Base-by-base conservation (phyloP, 2,797 vertebrate species). In the Helarctos malayanus region DNA sequence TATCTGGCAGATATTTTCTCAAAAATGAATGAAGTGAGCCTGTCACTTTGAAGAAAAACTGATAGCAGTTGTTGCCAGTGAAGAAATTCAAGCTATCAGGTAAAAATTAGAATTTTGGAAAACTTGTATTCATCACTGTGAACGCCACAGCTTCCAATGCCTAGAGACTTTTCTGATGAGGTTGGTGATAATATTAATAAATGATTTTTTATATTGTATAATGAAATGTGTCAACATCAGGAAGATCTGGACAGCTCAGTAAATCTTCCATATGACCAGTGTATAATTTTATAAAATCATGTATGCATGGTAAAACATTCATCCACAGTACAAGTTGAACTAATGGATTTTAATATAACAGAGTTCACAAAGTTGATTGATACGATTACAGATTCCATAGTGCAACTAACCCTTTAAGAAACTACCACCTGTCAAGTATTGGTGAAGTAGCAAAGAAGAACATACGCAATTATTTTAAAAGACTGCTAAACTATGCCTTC, bases 361-460 rank as follows among this genome's bases (percentile, higher is more conserved):
- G 52, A 65, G 52, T 91, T 91, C 63, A 54, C 47, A 84, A 75
- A 56, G 38, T 90, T 94, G n/a, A 45, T 4, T 82, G 79, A 49
- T 73, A 78, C 52, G 12, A 78, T 83, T 73, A 45, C 3, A 84
- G 47, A 85, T 7, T 71, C 65, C 61, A 49, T 27, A 68, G n/a
- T 49, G 4, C 23, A 47, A n/a, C 47, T 79, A 54, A 71, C 35
- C 52, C 52, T 73, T 87, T 73, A 52, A 94, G 38, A 73, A 97
- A 87, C 52, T 79, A 83, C 7, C 35, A 38, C 13, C 45, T 90
- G 21, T 47, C 41, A 78, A 73, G 25, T 81, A 76, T 16, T 73
- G 52, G 73, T 65, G n/a, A 97, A 76, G 10, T 76, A 38, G 21
- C 15, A 35, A 85, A 82, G 35, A 94, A 82, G 14, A 87, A 80